Evolutionary conservation across 1,140 invertebrate species (phyloP), one percentile per base, ranked within the genome.

Genomic region (Gryon sp.): DNA sequence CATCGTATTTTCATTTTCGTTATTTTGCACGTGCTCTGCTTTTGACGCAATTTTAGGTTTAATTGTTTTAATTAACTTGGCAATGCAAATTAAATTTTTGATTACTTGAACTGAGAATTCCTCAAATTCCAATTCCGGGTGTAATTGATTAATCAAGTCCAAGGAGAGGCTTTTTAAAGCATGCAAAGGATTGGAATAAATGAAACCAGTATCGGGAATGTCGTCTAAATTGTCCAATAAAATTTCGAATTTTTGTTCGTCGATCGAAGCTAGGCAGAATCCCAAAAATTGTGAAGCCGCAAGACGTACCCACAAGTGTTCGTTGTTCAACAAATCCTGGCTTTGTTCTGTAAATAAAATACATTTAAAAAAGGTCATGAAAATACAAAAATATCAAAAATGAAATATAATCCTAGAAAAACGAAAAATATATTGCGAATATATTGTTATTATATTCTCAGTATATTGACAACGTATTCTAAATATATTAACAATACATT

Each of bases 231-330:
- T 83, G 77, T 88, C 82, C 4, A 90, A 52, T 41, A 88, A 19
- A 52, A 86, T 65, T 28, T 90, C 86, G 24, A 95, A 82, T 60
- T 92, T 91, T 5, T 91, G 89, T 3, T 89, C 82, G 70, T 94
- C 90, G 57, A 94, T 90, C 0, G 90, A 80, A 2, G 90, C 88
- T 24, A 98, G 88, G 38, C 97, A 88, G 15, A 92, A 90, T 2
- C 93, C 93, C 15, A 97, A 84, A 28, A 96, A 90, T 82, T 96
- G 94, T 1, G 92, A 90, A 8, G 95, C 90, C 50, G 91, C 90
- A 36, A 96, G 87, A 50, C 96, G 91, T 1, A 97, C 94, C 93
- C 93, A 94, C 26, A 90, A 85, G 82, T 95, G 93, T 11, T 92
- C 90, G 83, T 94, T 90, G 2, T 79, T 85, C 5, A 92, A 80